A percentile compares a stretch with the other conserved stretches of the same genome.
Conservation (phyloP, 2,888 invertebrate genomes). For the Sinhomidia bicolor region DNA sequence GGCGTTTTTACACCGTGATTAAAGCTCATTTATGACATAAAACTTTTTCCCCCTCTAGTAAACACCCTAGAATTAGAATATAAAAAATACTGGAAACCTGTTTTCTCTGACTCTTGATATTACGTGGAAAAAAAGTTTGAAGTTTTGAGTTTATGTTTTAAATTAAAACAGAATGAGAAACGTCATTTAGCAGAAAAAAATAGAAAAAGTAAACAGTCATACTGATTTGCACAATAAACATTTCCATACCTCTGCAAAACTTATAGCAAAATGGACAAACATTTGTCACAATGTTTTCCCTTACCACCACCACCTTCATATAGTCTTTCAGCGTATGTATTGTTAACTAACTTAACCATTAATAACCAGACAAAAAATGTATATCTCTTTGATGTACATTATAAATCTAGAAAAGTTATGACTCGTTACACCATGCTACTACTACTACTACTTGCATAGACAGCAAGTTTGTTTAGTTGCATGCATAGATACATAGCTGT, state of each 20-base stretch:
- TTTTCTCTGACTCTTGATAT: conserved; percentile 18
- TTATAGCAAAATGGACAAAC: not conserved
- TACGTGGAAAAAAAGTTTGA: not conserved
- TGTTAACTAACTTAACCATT: conserved; percentile 10
- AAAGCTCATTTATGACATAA: conserved; percentile 61
- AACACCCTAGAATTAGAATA: not conserved
- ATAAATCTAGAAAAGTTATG: not conserved
- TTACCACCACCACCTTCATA: not conserved
- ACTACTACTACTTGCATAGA: no score
- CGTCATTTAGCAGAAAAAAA: conserved; percentile 18
- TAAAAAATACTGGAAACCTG: conserved; percentile 41
- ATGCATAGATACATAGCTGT: no score
- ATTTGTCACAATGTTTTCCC: not conserved
- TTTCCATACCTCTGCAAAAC: no score
- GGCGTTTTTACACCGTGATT: conserved; percentile 65
- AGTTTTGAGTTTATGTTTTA: not conserved
- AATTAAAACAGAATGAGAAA: not conserved
- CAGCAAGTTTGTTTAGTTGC: no score
- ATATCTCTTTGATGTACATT: not conserved
- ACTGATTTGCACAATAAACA: not conserved
- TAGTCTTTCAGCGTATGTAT: not conserved
- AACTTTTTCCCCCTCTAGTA: not conserved
- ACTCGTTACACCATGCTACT: no score
- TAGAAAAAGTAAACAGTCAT: not conserved
- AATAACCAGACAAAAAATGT: not conserved